Evolutionary conservation across 1,140 invertebrate genomes (phyloP).

Genomic region (Aphelinus atriplicis): DNA sequence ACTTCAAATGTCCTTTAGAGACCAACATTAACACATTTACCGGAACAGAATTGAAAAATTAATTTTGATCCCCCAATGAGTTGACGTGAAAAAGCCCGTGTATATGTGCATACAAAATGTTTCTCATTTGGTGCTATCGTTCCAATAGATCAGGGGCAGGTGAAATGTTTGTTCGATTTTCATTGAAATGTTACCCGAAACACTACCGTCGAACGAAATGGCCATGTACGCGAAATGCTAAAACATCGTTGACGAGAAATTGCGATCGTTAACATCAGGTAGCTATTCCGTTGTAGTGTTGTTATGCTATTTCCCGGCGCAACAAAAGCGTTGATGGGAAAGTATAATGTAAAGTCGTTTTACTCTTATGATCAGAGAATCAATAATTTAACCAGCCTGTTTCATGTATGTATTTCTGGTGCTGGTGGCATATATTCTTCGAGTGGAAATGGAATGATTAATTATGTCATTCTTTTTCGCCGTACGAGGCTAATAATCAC

Average conservation of each 20-base stretch:
- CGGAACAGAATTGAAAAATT: too few relatives aligned
- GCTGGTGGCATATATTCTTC: too few relatives aligned
- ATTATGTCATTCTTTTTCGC: too few relatives aligned
- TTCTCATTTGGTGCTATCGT: slow-evolving; percentile 25
- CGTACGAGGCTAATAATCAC: too few relatives aligned
- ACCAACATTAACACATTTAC: too few relatives aligned
- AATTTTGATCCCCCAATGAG: too few relatives aligned
- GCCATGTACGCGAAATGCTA: slow-evolving; percentile 34
- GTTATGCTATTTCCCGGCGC: slow-evolving; percentile 37
- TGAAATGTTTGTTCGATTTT: slow-evolving; percentile 31
- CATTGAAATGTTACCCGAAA: slow-evolving; percentile 33
- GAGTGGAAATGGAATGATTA: too few relatives aligned
- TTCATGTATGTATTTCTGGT: too few relatives aligned
- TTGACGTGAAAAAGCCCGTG: too few relatives aligned
- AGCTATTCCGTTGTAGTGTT: slow-evolving; percentile 26
- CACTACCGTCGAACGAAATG: slow-evolving; percentile 33
- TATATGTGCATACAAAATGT: not conserved
- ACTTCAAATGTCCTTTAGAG: too few relatives aligned
- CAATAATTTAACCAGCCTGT: too few relatives aligned
- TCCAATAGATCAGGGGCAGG: not conserved
- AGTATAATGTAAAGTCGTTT: slow-evolving; percentile 37
- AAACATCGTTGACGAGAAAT: slow-evolving; percentile 40
- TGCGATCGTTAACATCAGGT: slow-evolving; percentile 33
- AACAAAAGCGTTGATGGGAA: slow-evolving; percentile 35
- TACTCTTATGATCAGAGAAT: not conserved